Conservation (phyloP, 2,113 vertebrate species). For the Pseudonaja textilis region DNA sequence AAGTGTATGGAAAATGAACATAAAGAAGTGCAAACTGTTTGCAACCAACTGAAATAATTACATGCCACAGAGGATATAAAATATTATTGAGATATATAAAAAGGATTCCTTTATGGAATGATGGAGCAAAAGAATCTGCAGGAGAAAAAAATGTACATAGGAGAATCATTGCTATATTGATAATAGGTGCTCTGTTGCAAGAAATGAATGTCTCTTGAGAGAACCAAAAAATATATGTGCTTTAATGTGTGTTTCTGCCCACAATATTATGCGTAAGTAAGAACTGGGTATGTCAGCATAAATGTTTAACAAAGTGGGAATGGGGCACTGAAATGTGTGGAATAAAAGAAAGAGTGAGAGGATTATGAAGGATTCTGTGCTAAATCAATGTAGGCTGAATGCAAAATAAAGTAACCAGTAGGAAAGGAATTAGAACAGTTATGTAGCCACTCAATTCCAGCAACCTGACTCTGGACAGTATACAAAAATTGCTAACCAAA, state of each 20-base stretch:
- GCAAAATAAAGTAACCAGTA: not conserved
- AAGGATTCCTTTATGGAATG: not conserved
- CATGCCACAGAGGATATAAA: not conserved
- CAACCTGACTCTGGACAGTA: not conserved
- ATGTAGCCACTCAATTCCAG: not conserved
- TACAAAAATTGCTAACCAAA: not conserved
- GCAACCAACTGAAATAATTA: not conserved
- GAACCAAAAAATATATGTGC: not conserved
- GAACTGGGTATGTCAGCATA: not conserved
- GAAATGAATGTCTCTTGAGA: not conserved
- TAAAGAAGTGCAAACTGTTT: not conserved
- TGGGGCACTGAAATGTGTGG: not conserved
- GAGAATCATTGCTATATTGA: not conserved
- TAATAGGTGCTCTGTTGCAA: not conserved
- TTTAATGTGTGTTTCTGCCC: not conserved
- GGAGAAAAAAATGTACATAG: not conserved
- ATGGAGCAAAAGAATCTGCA: not conserved
- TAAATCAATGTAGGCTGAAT: not conserved
- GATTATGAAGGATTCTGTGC: not conserved
- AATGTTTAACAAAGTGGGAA: not conserved
- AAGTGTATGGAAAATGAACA: not conserved
- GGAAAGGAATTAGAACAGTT: not conserved
- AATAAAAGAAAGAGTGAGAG: not conserved
- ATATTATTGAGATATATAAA: not conserved
- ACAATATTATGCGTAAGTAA: not conserved